Percentiles rank a stretch among this genome's conserved stretches.
Conservation (phyloP, 2,113 vertebrate species). For the Cyanoramphus novaezelandiae region DNA sequence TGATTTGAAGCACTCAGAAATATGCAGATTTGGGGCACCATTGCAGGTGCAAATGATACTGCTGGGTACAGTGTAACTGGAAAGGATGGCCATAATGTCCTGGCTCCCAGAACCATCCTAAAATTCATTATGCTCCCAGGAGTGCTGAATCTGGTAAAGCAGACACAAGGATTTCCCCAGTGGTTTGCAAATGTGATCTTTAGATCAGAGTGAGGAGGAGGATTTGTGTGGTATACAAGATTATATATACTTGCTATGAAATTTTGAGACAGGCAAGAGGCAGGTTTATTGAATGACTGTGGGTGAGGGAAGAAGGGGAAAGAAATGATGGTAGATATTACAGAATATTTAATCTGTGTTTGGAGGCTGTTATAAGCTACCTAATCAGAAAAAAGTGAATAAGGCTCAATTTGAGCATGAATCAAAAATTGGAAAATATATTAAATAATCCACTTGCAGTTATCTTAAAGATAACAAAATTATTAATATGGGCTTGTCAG, state of each 20-base stretch:
- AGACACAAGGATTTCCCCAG: background rate
- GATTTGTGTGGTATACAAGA: background rate
- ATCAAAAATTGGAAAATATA: background rate
- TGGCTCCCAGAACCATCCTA: background rate
- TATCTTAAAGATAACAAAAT: background rate
- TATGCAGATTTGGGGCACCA: background rate
- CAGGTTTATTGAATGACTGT: background rate
- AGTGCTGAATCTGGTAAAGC: fast-evolving
- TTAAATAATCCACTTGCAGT: background rate
- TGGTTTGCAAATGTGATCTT: background rate
- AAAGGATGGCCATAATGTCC: background rate
- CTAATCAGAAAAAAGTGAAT: background rate
- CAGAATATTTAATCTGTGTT: background rate
- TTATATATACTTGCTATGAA: background rate
- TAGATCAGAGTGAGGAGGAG: background rate
- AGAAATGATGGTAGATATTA: background rate
- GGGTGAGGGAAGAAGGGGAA: background rate
- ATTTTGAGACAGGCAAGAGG: background rate
- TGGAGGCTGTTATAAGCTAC: background rate
- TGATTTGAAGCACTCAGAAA: background rate
- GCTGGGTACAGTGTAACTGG: background rate
- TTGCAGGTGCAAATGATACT: background rate
- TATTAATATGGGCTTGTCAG: background rate
- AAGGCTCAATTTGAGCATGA: background rate
- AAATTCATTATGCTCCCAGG: background rate